A percentile compares a stretch with the other conserved stretches of the same genome.
phyloP scores from a whole-genome alignment of 2,888 invertebrate species.

The Tetrapedia diversipes region DNA sequence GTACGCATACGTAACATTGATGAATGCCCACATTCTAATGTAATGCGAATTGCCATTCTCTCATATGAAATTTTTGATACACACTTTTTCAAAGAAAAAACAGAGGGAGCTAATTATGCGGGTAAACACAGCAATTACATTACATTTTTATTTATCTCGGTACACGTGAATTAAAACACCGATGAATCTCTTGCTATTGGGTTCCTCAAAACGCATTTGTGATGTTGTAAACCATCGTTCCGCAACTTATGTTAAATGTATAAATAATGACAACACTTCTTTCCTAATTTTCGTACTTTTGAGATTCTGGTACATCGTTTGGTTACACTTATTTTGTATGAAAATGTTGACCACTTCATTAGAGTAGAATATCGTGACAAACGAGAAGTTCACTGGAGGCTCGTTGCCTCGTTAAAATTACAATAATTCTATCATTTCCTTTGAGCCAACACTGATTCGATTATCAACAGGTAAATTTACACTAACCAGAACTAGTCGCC shows the following conservation, averaged over 20 bases:
- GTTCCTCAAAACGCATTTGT: conserved; percentile 40
- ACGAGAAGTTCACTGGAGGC: conserved; percentile 29
- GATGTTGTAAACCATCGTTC: conserved; percentile 46
- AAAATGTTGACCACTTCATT: conserved; percentile 61
- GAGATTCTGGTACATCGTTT: conserved; percentile 62
- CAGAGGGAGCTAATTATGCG: conserved; percentile 40
- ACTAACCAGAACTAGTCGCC: conserved; percentile 69
- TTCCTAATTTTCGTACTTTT: conserved; percentile 54
- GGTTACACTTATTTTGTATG: conserved; percentile 67
- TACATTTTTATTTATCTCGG: conserved; percentile 62
- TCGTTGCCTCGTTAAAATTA: conserved; percentile 30
- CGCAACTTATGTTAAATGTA: conserved; percentile 48
- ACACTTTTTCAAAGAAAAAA: conserved; percentile 54
- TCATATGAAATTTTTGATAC: conserved; percentile 56
- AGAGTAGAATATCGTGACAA: conserved; percentile 38
- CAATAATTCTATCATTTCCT: conserved; percentile 35
- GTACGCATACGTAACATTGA: conserved; percentile 91
- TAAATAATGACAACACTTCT: conserved; percentile 58
- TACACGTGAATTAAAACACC: conserved; percentile 40
- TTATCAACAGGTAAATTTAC: conserved; percentile 74
- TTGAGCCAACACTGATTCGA: conserved; percentile 43
- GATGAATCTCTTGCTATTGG: conserved; percentile 15
- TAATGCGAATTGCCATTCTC: conserved; percentile 89
- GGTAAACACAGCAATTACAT: conserved; percentile 43
- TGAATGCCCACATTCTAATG: conserved; percentile 96